These are phyloP conservation scores for Campaea margaritaria DNA, from an alignment of 2,888 invertebrate species.

Conservation along the genomic window DNA sequence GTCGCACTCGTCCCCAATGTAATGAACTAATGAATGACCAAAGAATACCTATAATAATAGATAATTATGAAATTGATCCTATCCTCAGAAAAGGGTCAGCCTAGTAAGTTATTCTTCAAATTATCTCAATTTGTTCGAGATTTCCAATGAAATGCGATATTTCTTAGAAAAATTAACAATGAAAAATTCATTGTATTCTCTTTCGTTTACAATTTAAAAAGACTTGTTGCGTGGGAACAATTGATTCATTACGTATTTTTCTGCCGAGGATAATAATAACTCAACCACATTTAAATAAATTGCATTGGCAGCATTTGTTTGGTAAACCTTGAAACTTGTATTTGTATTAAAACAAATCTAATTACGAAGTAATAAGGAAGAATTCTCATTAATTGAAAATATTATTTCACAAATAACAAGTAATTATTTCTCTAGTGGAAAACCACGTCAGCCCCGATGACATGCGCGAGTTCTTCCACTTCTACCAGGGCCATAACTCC, in stretches of 20 bases:
- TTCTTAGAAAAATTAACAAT: not conserved
- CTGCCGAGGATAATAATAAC: too few species aligned
- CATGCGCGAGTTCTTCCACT: constrained; percentile 62
- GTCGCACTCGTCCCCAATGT: too few species aligned
- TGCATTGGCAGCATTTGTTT: too few species aligned
- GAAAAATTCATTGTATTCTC: not conserved
- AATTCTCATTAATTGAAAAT: not conserved
- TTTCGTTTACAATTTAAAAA: too few species aligned
- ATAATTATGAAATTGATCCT: not conserved
- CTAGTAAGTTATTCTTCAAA: not conserved
- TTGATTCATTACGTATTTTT: not conserved
- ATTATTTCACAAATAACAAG: not conserved
- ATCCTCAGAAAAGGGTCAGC: not conserved
- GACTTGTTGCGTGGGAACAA: not conserved
- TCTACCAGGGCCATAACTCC: constrained; percentile 33
- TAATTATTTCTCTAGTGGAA: constrained; percentile 63
- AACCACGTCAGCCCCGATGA: constrained; percentile 78
- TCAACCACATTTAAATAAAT: too few species aligned
- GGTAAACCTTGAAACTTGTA: too few species aligned
- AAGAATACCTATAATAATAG: too few species aligned
- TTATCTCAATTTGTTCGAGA: not conserved
- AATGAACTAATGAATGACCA: too few species aligned
- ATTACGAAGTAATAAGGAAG: too few species aligned
- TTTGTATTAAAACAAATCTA: too few species aligned
- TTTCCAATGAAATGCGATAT: not conserved